These are phyloP conservation scores for Streblospio benedicti DNA, from an alignment of 1,140 invertebrate genomes.

Conservation along the genomic window DNA sequence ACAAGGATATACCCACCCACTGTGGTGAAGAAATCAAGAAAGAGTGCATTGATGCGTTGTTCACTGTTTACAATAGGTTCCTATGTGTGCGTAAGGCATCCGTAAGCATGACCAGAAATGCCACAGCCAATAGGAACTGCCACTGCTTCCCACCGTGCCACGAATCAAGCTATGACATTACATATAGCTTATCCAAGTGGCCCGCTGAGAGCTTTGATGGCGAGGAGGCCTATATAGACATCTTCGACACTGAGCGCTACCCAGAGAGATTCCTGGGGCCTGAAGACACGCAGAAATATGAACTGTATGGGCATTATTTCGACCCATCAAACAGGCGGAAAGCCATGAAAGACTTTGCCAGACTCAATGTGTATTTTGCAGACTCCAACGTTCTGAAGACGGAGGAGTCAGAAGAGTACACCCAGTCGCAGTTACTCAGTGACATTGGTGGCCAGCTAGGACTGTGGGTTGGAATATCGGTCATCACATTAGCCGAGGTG, in stretches of 20 bases:
- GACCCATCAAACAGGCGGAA: background rate
- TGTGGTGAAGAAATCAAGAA: background rate
- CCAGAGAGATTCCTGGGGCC: background rate
- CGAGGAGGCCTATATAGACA: slow-evolving; percentile 11
- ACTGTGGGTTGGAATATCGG: slow-evolving; percentile 14
- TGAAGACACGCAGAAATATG: slow-evolving; percentile 4
- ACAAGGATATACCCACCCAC: background rate
- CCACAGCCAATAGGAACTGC: background rate
- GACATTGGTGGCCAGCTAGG: slow-evolving; percentile 14
- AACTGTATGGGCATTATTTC: slow-evolving; percentile 4
- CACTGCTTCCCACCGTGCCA: slow-evolving; percentile 7
- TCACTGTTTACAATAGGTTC: background rate
- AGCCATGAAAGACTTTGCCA: slow-evolving; percentile 10
- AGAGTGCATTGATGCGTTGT: background rate
- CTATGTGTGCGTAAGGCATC: background rate
- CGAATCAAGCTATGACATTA: slow-evolving; percentile 9
- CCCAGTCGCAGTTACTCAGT: slow-evolving; percentile 1
- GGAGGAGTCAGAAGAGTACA: slow-evolving; percentile 6
- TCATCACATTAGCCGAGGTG: slow-evolving; percentile 13
- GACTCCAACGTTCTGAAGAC: slow-evolving; percentile 11
- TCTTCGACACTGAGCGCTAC: slow-evolving; percentile 8
- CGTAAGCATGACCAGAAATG: background rate
- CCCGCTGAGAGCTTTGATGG: slow-evolving; percentile 14
- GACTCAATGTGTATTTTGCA: slow-evolving; percentile 12
- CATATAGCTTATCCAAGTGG: slow-evolving; percentile 14